Evolutionary conservation across 2,113 vertebrate genomes (phyloP).

Genomic region (Pampusana beccarii): DNA sequence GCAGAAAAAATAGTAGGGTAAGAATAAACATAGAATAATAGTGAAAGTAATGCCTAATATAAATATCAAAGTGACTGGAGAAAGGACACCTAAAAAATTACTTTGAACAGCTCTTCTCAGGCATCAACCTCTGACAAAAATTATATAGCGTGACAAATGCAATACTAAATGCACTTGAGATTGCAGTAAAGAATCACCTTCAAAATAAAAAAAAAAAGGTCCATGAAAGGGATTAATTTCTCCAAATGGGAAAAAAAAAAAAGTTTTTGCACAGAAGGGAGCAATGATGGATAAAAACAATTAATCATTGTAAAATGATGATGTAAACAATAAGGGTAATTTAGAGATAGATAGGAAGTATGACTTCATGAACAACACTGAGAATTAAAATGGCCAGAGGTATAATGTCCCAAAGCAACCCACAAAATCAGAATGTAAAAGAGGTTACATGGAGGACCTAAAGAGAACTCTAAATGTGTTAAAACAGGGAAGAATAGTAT

Average conservation of each 20-base stretch:
- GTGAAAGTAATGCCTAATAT: background rate
- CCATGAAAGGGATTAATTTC: background rate
- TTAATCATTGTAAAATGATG: background rate
- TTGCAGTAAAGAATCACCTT: background rate
- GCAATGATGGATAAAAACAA: background rate
- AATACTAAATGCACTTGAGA: background rate
- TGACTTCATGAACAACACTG: background rate
- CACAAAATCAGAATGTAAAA: background rate
- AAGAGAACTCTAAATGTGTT: background rate
- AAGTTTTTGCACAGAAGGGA: background rate
- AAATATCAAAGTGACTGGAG: background rate
- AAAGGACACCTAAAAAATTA: background rate
- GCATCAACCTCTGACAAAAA: background rate
- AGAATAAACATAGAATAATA: background rate
- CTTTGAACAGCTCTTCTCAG: background rate
- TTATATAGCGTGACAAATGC: background rate
- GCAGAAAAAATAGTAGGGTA: background rate
- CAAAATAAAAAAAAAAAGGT: background rate
- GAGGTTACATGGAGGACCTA: background rate
- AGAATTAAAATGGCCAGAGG: rapidly evolving
- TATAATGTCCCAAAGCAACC: background rate
- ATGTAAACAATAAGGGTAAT: background rate
- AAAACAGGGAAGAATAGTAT: background rate
- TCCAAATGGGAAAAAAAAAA: background rate
- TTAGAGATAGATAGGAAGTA: background rate